Evolutionary conservation across 2,888 invertebrate genomes (phyloP), one percentile per base, ranked within the genome.

Genomic region (Diaperis boleti): DNA sequence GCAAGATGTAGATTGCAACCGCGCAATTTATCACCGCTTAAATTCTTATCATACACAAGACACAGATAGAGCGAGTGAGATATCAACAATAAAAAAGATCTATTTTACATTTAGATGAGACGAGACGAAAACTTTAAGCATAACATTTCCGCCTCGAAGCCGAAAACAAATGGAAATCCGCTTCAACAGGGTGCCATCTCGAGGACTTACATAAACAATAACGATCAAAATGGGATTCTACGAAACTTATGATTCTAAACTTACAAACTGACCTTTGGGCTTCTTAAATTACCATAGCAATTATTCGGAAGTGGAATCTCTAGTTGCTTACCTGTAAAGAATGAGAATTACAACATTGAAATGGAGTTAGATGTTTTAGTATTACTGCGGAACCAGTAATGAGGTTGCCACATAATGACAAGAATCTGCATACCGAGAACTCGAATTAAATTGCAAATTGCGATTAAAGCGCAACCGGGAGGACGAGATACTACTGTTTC

Each of bases 21-120:
- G 49, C 41, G 33, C 59, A 49, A 59, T 59, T 59, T 59, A 42
- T 59, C 59, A 59, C 49, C 20, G 50, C 59, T 49, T 49, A 49
- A 59, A 50, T 29, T 54, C 44, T 54, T 44, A 60, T 60, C 59
- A 59, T 60, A 60, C 26, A 45, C 52, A 44, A 60, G 52, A 42
- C 54, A 44, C 44, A 54, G 54, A 60, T 54, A 26, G 60, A 55
- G 29, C 35, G 1, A 41, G 15, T 18, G 22, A 37, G 47, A 62
- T 62, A 55, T 62, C 55, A 47, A 11, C 49, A 47, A 56, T 44
- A 57, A 62, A 57, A 62, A 57, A 44, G 50, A 50, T 57, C 62
- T 57, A 56, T 62, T 62, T 62, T 62, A 57, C 62, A 62, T 62
- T 62, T 62, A 62, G 62, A 62, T 62, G 62, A 62, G 62, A 42